Base-by-base conservation (phyloP, 2,797 vertebrate species). In the Etheostoma nigrum region DNA sequence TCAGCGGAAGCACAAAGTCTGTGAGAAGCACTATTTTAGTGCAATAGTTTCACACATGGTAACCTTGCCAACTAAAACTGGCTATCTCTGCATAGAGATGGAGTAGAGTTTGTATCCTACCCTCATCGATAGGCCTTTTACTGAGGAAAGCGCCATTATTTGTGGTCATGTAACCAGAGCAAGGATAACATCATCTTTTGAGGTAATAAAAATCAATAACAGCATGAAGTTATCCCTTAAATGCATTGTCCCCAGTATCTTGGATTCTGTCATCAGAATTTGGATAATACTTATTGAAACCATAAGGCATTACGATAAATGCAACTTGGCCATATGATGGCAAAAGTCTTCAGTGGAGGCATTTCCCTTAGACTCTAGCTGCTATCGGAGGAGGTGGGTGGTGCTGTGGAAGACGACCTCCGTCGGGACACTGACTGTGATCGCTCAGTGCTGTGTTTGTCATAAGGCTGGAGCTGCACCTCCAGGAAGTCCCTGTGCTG, bases 241-340 rank as follows among this genome's bases (percentile, higher is more conserved):
- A 92, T 76, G 90, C 88, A 89, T 87, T 84, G 89, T 93, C 91
- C 92, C 76, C 86, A 95, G 95, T 96, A 95, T 95, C 95, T 94
- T 95, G 92, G 95, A 98, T 96, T 97, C 96, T 97, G 97, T 97
- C 93, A 97, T 97, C 98, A 98, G 97, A 99, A 98, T 96, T 96
- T 95, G 95, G 96, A 97, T 96, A 97, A 97, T 96, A 90, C 96
- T 96, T 96, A 95, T 97, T 98, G 97, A 98, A 98, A 98, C 96
- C 96, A 95, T 98, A 98, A 97, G 98, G 98, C 97, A 99, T 99
- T 99, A 98, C 97, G 97, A 98, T 99, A 98, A 97, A 98, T 97
- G 98, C 97, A 97, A 97, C 97, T 97, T 95, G 95, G 98, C 98
- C 97, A 99, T 99, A 98, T 98, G 97, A 98, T 99, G 98, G 98